These are phyloP conservation scores for Martes flavigula DNA, from an alignment of 2,797 vertebrate species.

Conservation along the genomic window DNA sequence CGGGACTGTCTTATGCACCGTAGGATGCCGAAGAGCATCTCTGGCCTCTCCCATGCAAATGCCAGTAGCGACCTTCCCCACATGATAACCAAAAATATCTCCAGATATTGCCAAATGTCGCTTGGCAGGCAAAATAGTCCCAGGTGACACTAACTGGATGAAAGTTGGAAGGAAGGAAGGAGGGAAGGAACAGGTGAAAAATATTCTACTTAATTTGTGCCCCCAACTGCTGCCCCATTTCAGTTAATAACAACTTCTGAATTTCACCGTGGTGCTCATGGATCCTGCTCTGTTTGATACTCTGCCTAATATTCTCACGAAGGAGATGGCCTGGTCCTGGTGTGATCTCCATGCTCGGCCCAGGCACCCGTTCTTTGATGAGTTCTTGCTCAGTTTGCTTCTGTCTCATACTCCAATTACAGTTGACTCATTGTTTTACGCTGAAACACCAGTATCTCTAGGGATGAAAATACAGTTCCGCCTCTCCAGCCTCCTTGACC, in stretches of 20 bases:
- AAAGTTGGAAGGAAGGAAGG: neutral
- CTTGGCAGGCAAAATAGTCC: neutral
- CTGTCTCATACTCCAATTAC: neutral
- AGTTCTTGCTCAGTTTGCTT: neutral
- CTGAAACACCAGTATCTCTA: neutral
- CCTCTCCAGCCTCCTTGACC: neutral
- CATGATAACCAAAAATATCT: neutral
- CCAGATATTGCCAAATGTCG: neutral
- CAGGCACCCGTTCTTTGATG: neutral
- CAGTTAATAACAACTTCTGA: neutral
- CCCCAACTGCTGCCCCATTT: neutral
- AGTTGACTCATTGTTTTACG: neutral
- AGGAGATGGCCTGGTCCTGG: fast-evolving
- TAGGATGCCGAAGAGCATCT: neutral
- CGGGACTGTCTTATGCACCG: too few species aligned
- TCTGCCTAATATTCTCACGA: neutral
- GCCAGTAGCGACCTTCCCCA: neutral
- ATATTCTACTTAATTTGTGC: neutral
- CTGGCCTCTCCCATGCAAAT: neutral
- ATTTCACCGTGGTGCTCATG: neutral
- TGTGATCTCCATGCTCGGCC: neutral
- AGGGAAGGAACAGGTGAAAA: neutral
- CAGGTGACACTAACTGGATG: neutral
- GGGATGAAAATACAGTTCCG: neutral
- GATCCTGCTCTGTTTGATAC: neutral